Conservation (phyloP, 2,888 invertebrate species). For the Spilosoma lubricipeda region DNA sequence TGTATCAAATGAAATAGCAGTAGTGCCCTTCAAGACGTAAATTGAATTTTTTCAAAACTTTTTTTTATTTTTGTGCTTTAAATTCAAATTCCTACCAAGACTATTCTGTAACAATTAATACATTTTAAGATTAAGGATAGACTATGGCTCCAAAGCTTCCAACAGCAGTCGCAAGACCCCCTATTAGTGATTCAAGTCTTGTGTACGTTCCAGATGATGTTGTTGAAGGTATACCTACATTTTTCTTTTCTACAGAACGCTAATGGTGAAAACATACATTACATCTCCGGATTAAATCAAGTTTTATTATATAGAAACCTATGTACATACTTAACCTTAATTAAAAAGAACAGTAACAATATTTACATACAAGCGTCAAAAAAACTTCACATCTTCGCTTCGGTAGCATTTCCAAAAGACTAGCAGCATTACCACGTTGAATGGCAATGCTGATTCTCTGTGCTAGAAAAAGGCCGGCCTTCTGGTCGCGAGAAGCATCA, state of each 20-base stretch:
- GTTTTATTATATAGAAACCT: no score
- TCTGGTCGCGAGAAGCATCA: no score
- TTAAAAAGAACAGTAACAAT: no score
- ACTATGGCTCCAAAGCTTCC: constrained; percentile 70
- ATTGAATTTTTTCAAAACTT: not conserved
- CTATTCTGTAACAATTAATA: not conserved
- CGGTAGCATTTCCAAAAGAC: no score
- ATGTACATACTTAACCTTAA: no score
- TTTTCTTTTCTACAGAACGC: not conserved
- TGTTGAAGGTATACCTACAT: constrained; percentile 66
- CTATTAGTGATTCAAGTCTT: constrained; percentile 74
- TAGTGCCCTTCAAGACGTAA: not conserved
- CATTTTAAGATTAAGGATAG: not conserved
- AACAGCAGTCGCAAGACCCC: constrained; percentile 57
- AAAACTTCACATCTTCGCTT: no score
- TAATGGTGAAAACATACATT: not conserved
- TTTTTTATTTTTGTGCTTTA: constrained; percentile 5
- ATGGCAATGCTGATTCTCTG: no score
- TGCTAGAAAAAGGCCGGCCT: no score
- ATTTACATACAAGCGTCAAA: no score
- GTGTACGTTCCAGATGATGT: constrained; percentile 66
- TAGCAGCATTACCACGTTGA: no score
- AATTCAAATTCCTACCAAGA: not conserved
- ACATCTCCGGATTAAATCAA: no score
- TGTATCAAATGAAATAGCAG: not conserved